Conservation (phyloP, 2,113 vertebrate genomes). For the Ageneiosus marmoratus region DNA sequence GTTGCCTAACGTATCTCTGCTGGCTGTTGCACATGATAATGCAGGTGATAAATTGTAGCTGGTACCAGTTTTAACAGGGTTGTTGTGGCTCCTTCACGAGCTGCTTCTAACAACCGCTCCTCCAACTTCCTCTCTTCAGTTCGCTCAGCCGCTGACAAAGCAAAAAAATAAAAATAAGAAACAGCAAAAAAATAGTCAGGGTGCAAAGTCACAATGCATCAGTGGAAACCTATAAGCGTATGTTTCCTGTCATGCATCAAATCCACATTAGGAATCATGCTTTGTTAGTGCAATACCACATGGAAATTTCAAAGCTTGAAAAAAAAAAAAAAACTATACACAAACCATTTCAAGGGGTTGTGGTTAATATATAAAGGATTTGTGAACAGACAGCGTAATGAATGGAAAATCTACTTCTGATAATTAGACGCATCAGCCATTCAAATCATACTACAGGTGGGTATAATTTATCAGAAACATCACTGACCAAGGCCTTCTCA, state of each 20-base stretch:
- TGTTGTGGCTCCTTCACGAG: conserved; percentile 83
- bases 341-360: no score
- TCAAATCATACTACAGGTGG: no score
- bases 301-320: no score
- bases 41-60: background rate
- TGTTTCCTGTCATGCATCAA: background rate
- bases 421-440: no score
- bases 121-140: conserved; percentile 93
- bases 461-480: no score
- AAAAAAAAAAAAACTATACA: no score
- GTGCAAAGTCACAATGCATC: background rate
- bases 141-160: conserved; percentile 83
- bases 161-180: background rate
- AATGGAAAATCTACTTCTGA: no score
- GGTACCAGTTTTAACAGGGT: conserved; percentile 83
- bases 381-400: no score
- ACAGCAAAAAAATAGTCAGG: background rate
- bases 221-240: background rate
- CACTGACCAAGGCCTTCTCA: no score
- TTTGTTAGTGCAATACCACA: background rate
- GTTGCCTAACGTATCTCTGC: background rate
- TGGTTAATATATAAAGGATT: no score
- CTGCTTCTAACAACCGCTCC: conserved; percentile 84
- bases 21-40: conserved; percentile 2
- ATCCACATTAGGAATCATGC: background rate